Evolutionary conservation across 2,888 invertebrate genomes (phyloP), one percentile per base, ranked within the genome.

Genomic region (Agriopis leucophaearia): DNA sequence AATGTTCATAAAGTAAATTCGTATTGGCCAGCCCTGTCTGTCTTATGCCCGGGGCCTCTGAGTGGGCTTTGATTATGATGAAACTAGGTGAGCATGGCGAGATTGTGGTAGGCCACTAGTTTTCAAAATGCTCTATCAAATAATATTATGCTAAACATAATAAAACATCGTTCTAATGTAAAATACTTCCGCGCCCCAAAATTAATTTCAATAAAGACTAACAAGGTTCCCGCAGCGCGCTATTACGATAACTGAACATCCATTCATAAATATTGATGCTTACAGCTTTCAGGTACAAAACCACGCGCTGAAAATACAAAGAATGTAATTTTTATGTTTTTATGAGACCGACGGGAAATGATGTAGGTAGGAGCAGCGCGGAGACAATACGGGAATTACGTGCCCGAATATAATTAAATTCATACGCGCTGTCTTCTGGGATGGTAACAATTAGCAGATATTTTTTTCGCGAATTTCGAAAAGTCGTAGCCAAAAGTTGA

Each of bases 281-380:
- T 56, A 40, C 56, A 44, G 38, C 50, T 64, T 47, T 56, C 47
- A 47, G 60, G 59, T 57, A 59, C 59, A 67, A 65, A 69, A 50
- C 47, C 62, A 56, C 44, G 62, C 44, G 60, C 60, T 66, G 56
- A 66, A 74, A 74, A 70, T 64, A 66, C 66, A 71, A 70, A 64
- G 69, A 59, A 55, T 60, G 66, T 67, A 74, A 72, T 64, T 65
- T 67, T 65, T 74, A 73, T 64, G 67, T 71, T 75, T 79, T 79
- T 74, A 76, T 64, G 69, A 71, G 70, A 70, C 78, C 70, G 71
- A 12, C 51, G 78, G 78, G 81, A 81, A 81, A 80, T 82, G 76
- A 75, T 75, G 70, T 66, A 59, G 40, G 59, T 38, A 59, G 12
- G 13, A 73, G 72, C 64, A 66, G 64, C 66, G 48, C 18, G 66